Conservation (phyloP, 2,888 invertebrate genomes). For the Sicus ferrugineus region DNA sequence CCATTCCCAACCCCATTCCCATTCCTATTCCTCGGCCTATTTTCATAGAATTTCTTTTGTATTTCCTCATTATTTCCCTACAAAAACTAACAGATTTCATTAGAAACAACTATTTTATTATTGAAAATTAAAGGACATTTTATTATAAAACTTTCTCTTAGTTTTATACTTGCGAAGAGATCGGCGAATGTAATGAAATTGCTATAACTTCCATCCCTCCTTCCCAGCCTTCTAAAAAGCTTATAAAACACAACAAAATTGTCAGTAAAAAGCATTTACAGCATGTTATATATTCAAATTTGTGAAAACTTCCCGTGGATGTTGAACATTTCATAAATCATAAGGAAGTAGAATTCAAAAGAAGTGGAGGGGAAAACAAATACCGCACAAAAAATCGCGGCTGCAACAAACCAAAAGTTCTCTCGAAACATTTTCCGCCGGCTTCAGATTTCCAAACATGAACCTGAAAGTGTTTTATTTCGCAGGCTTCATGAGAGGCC, state of each 20-base stretch:
- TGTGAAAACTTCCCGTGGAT: conserved; percentile 24
- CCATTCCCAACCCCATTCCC: too few species aligned
- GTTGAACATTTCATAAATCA: conserved; percentile 29
- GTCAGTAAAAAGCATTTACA: conserved; percentile 57
- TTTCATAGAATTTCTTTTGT: too few species aligned
- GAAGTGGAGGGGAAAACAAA: background rate
- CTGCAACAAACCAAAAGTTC: too few species aligned
- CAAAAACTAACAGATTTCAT: too few species aligned
- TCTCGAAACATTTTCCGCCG: conserved; percentile 13
- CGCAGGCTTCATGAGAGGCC: background rate
- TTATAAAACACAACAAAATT: conserved; percentile 53
- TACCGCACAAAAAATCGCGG: background rate
- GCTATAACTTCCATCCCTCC: background rate
- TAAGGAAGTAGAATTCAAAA: background rate
- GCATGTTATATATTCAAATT: conserved; percentile 22
- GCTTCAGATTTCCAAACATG: too few species aligned
- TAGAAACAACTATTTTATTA: too few species aligned
- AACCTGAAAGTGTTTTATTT: too few species aligned
- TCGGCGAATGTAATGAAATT: too few species aligned
- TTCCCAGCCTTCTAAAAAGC: conserved; percentile 26
- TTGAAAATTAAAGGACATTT: too few species aligned
- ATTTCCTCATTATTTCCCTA: too few species aligned
- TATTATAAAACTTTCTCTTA: background rate
- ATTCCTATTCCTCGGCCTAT: too few species aligned
- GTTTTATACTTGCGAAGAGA: background rate